Conservation (phyloP, 2,797 vertebrate species). For the Pantherophis alleghaniensis region DNA sequence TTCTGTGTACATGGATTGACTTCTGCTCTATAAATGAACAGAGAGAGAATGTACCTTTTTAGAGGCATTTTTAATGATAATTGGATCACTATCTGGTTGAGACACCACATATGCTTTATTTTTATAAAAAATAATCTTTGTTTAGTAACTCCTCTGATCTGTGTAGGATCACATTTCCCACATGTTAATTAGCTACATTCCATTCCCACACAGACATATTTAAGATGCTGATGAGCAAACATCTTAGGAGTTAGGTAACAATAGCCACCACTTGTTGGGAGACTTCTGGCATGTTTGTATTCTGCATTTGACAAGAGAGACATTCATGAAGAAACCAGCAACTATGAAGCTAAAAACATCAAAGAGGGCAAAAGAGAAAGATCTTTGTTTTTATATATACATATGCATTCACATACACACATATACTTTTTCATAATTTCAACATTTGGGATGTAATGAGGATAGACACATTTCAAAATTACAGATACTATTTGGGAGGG, state of each 20-base stretch:
- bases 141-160: conserved; percentile 5
- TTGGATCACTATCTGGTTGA: neutral
- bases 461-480: neutral
- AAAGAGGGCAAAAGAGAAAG: neutral
- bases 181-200: conserved; percentile 17
- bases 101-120: neutral
- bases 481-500: neutral
- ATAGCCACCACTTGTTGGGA: conserved; percentile 22
- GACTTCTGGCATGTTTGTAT: conserved; percentile 26
- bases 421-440: conserved; percentile 40
- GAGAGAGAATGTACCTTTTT: neutral
- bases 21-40: neutral
- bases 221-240: neutral
- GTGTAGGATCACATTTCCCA: conserved; percentile 33
- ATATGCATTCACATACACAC: neutral
- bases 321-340: neutral
- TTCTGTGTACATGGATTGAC: neutral
- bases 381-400: neutral
- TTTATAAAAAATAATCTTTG: neutral
- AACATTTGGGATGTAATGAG: neutral
- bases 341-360: conserved; percentile 5
- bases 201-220: conserved; percentile 26
- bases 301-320: conserved; percentile 27
- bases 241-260: conserved; percentile 49
- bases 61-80: neutral